Base-by-base conservation (phyloP, 2,113 vertebrate species). In the Daphoenositta chrysoptera region DNA sequence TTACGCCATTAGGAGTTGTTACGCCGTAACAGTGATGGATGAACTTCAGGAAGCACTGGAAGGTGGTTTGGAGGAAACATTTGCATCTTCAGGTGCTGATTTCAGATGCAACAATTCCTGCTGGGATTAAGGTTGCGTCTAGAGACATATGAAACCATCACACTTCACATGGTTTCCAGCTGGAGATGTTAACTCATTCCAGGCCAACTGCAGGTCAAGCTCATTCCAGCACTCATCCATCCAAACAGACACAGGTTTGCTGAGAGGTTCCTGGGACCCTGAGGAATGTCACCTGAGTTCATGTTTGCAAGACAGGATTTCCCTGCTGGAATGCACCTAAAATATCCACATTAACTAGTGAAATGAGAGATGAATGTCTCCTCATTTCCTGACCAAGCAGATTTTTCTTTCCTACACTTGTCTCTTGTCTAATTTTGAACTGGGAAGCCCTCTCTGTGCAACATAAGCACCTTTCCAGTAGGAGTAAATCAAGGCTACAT, bases 201-300 rank as follows among this genome's bases (percentile, higher is more conserved):
- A 83, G 87, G 47, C 35, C 76, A 88, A 6, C 15, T 65, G 35
- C 63, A 77, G 66, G 42, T 63, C 71, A 93, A 60, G 56, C 51
- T 83, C 68, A 37, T 77, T 83, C 35, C 88, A 81, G 51, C 1
- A 8, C 54, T 58, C 1, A 1, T 6, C 12, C 1, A 2, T 57
- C 53, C 48, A 65, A 69, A 87, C 6, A 53, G 87, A 76, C n/a
- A 30, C 44, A 45, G 47, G 30, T 90, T 44, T 88, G 68, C 73
- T 70, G 63, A 90, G 70, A 95, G 35, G 30, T 85, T 85, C 63
- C 48, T 10, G 28, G 58, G 42, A 88, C 71, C 58, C 87, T 76
- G 40, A 94, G 72, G 72, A 93, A 71, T 42, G 26, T 56, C 1
- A 4, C 31, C 40, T 71, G 69, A 93, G 80, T 71, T 90, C 58